Conservation (phyloP, 2,113 vertebrate genomes). For the Ondatra zibethicus region DNA sequence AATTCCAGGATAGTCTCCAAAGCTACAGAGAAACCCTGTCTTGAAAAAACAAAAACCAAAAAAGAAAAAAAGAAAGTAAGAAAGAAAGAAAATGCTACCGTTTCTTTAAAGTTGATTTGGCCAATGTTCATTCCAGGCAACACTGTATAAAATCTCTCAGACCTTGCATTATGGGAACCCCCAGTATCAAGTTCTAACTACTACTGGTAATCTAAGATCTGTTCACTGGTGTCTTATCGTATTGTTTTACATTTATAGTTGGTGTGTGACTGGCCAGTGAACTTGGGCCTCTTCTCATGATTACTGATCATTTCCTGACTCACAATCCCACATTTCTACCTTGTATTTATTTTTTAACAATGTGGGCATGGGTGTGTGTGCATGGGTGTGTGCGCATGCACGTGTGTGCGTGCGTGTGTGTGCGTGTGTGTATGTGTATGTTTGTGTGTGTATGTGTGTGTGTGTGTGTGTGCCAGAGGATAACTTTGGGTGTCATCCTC, state of each 20-base stretch:
- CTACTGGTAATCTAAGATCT: neutral
- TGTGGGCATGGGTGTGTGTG: neutral
- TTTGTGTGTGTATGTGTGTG: neutral
- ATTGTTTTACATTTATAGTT: neutral
- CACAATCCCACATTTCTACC: neutral
- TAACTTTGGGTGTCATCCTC: neutral
- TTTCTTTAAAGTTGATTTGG: neutral
- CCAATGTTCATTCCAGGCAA: neutral
- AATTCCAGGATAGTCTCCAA: too few relatives aligned
- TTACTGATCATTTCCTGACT: neutral
- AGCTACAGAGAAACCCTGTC: too few relatives aligned
- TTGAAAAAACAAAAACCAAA: accelerated
- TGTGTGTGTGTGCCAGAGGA: neutral
- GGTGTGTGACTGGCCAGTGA: neutral
- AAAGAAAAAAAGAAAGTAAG: too few relatives aligned
- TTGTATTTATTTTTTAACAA: neutral
- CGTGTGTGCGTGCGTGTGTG: neutral
- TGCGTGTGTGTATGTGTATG: too few relatives aligned
- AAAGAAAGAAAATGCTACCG: neutral
- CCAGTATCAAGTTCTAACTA: neutral
- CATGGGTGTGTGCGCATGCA: too few relatives aligned
- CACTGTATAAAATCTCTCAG: neutral
- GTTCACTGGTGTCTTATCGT: neutral
- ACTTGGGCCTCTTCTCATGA: neutral
- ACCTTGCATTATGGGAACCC: neutral